Conservation (phyloP, 1,140 invertebrate species). For the Listronotus oregonensis region DNA sequence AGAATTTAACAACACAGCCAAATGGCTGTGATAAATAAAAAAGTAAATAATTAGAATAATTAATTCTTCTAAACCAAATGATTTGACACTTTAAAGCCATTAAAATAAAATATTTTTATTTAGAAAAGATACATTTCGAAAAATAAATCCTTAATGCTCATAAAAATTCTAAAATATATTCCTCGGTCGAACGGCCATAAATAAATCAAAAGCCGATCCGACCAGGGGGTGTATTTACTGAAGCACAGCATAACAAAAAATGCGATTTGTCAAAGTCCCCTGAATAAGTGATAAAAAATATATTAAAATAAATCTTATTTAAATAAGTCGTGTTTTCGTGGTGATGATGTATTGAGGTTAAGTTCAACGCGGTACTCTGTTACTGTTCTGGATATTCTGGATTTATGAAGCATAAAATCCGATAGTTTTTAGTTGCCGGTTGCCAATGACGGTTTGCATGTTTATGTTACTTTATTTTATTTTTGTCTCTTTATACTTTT, state of each 20-base stretch:
- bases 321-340: slow-evolving; percentile 39
- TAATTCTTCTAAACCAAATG: not conserved
- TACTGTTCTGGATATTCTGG: slow-evolving; percentile 35
- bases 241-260: slow-evolving; percentile 23
- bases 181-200: slow-evolving; percentile 24
- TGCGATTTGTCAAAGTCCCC: slow-evolving; percentile 39
- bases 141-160: slow-evolving; percentile 29
- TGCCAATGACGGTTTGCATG: slow-evolving; percentile 19
- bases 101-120: slow-evolving; percentile 16
- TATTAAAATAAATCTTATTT: slow-evolving; percentile 44
- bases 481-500: no score
- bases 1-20: no score
- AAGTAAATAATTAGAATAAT: not conserved
- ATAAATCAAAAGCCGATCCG: slow-evolving; percentile 32
- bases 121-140: slow-evolving; percentile 17
- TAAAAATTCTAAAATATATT: slow-evolving; percentile 32
- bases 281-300: slow-evolving; percentile 39
- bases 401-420: slow-evolving; percentile 37
- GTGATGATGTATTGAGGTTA: slow-evolving; percentile 42
- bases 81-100: not conserved
- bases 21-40: no score
- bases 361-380: slow-evolving; percentile 38
- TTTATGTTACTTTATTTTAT: not conserved
- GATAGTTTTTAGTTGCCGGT: slow-evolving; percentile 18
- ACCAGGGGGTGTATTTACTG: slow-evolving; percentile 8